Conservation (phyloP, 2,797 vertebrate genomes). For the Anguilla marmorata region DNA sequence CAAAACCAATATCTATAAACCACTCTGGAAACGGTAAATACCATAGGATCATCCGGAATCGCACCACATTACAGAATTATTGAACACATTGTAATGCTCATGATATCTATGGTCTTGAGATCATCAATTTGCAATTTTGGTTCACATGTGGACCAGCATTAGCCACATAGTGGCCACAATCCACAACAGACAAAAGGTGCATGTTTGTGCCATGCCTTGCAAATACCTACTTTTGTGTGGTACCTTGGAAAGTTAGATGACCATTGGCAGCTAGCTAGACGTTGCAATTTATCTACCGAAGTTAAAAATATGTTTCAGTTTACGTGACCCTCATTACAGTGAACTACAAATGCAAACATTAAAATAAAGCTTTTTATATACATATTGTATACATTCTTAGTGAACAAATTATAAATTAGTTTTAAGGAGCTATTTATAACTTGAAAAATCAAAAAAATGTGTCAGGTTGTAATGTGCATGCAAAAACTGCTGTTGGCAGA, state of each 20-base stretch:
- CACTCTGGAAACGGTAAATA: not conserved
- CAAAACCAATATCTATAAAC: not conserved
- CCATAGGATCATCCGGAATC: not conserved
- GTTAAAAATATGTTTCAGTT: too few relatives aligned
- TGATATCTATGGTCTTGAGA: not conserved
- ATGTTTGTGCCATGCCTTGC: too few relatives aligned
- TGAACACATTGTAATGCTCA: too few relatives aligned
- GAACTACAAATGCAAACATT: too few relatives aligned
- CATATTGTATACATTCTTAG: not conserved
- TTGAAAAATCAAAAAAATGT: not conserved
- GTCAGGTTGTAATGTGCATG: not conserved
- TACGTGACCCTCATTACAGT: too few relatives aligned
- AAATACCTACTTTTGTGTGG: too few relatives aligned
- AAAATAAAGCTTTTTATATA: not conserved
- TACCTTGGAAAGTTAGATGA: too few relatives aligned
- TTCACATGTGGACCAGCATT: too few relatives aligned
- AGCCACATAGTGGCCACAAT: too few relatives aligned
- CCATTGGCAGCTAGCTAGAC: not conserved
- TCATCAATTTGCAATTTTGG: not conserved
- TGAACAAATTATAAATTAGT: not conserved
- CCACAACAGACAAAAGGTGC: too few relatives aligned
- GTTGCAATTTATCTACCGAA: not conserved
- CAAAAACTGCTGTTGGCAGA: not conserved
- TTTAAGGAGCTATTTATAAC: not conserved
- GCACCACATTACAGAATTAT: too few relatives aligned